These are phyloP conservation scores for Myathropa florea DNA, from an alignment of 2,888 invertebrate species.

Conservation along the genomic window DNA sequence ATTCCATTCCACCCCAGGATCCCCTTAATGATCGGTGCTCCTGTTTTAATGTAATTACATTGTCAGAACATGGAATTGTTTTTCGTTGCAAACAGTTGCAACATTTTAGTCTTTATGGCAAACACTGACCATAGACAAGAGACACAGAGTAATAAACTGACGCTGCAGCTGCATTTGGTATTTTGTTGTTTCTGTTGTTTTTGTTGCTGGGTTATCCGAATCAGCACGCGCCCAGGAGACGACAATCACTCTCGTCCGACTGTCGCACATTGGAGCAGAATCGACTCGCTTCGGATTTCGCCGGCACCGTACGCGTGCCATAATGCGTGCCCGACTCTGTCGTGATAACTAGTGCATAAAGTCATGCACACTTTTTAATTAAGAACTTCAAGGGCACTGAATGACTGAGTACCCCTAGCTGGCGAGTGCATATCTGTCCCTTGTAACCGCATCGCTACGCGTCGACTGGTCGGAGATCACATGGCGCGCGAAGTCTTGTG, in stretches of 20 bases:
- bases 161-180: slow-evolving; percentile 59
- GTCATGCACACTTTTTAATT: slow-evolving; percentile 62
- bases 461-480: slow-evolving; percentile 26
- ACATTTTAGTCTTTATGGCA: slow-evolving; percentile 47
- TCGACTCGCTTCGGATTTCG: slow-evolving; percentile 36
- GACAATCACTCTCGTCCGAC: slow-evolving; percentile 50
- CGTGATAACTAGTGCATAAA: slow-evolving; percentile 65
- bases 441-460: slow-evolving; percentile 11
- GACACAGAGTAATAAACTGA: slow-evolving; percentile 32
- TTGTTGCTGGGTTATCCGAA: neutral
- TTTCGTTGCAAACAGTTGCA: slow-evolving; percentile 57
- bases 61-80: slow-evolving; percentile 33
- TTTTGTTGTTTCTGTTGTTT: slow-evolving; percentile 1
- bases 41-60: slow-evolving; percentile 36
- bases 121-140: slow-evolving; percentile 66
- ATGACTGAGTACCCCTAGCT: slow-evolving; percentile 28
- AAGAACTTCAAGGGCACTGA: slow-evolving; percentile 64
- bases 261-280: slow-evolving; percentile 34
- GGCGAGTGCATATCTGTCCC: neutral
- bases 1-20: slow-evolving; percentile 8
- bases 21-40: slow-evolving; percentile 45
- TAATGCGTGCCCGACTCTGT: slow-evolving; percentile 64
- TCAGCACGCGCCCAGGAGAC: slow-evolving; percentile 60
- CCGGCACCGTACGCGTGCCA: slow-evolving; percentile 60
- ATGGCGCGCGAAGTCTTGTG: slow-evolving; percentile 34